phyloP scores from a whole-genome alignment of 2,113 vertebrate genomes.

The Phodopus roborovskii region DNA sequence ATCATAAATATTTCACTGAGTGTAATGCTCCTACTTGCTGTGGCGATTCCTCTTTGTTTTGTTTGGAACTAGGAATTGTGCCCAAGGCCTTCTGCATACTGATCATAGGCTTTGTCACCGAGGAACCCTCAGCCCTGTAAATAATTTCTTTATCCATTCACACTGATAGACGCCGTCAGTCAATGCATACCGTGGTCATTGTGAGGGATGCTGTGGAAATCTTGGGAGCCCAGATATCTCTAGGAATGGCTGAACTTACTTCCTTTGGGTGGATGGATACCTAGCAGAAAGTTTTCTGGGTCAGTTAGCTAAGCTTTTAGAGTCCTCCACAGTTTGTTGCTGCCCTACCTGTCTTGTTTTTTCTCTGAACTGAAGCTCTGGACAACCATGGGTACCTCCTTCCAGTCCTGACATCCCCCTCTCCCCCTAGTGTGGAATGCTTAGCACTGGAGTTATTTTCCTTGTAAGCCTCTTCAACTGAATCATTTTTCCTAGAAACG shows the following conservation, averaged over 20 bases:
- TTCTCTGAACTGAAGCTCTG: too few relatives aligned
- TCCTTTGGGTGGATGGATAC: background rate
- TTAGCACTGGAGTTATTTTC: background rate
- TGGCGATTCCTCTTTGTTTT: background rate
- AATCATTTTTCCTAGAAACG: background rate
- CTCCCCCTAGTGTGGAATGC: background rate
- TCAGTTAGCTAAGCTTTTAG: background rate
- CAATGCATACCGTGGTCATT: background rate
- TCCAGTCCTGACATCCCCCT: background rate
- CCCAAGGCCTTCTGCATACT: background rate
- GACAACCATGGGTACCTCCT: background rate
- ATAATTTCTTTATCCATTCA: background rate
- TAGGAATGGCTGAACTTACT: background rate
- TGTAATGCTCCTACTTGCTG: background rate
- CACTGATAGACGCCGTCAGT: background rate
- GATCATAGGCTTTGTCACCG: background rate
- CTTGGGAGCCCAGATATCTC: background rate
- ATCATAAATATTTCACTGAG: background rate
- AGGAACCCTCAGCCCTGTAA: background rate
- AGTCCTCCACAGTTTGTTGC: background rate
- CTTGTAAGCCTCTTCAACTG: background rate
- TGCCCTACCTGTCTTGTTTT: background rate
- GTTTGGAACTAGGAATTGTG: background rate
- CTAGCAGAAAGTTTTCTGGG: background rate
- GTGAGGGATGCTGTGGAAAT: too few relatives aligned